Evolutionary conservation across 64 coral and sea anemone species (phyloP).

Genomic region (Actinia tenebrosa): DNA sequence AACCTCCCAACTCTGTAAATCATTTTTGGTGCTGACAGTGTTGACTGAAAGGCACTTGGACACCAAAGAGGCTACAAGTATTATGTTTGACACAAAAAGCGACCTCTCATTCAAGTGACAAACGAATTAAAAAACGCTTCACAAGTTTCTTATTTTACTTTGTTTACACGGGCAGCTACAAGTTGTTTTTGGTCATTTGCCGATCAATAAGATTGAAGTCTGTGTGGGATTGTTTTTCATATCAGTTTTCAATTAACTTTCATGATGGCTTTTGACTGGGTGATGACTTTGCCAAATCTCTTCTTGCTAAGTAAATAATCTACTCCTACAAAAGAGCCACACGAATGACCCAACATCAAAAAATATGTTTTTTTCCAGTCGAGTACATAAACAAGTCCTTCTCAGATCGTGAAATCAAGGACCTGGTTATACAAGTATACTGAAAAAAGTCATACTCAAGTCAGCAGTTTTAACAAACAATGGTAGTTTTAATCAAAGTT

Average conservation of each 20-base stretch:
- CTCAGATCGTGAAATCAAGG: neutral
- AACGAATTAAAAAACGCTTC: neutral
- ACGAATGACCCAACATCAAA: neutral
- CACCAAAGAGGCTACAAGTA: neutral
- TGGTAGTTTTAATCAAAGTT: neutral
- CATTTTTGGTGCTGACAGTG: neutral
- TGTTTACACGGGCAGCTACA: neutral
- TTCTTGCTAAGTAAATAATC: neutral
- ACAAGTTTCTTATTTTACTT: neutral
- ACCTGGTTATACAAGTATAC: neutral
- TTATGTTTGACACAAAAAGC: neutral
- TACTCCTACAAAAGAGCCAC: neutral
- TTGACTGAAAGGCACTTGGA: neutral
- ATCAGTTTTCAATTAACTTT: constrained; percentile 10
- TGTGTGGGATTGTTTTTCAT: neutral
- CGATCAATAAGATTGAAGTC: neutral
- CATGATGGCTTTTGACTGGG: constrained; percentile 2
- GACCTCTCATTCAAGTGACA: neutral
- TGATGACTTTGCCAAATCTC: neutral
- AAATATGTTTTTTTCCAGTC: neutral
- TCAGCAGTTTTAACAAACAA: neutral
- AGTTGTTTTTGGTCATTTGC: constrained; percentile 8
- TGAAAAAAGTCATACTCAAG: neutral
- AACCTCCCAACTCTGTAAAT: neutral
- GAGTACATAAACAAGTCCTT: neutral